These are phyloP conservation scores for Neotoma lepida DNA, from an alignment of 2,113 vertebrate species.

Conservation along the genomic window DNA sequence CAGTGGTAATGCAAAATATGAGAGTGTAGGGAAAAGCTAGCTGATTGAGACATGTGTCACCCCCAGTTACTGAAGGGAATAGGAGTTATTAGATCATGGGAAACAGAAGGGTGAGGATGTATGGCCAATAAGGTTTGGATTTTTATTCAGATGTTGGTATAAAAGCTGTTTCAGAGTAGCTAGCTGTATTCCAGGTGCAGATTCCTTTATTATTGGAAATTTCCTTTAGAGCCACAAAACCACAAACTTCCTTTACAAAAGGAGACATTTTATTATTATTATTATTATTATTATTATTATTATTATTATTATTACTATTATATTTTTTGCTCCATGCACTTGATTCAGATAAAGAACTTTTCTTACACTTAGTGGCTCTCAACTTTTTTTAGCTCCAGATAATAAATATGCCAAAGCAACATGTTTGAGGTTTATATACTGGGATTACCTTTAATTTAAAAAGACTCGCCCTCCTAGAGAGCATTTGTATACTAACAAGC, in stretches of 20 bases:
- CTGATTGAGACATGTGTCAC: neutral
- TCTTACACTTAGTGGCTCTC: neutral
- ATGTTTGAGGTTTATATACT: neutral
- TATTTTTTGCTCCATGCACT: neutral
- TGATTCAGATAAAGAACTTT: neutral
- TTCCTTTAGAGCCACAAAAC: neutral
- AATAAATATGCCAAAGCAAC: neutral
- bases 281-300: no score
- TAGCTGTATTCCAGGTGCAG: neutral
- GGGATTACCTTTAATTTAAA: neutral
- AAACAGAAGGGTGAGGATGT: neutral
- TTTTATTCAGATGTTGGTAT: neutral
- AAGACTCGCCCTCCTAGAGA: no score
- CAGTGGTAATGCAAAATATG: neutral
- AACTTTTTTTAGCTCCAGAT: neutral
- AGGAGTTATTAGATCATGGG: neutral
- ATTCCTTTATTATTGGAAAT: neutral
- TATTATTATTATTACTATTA: neutral
- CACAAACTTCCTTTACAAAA: neutral
- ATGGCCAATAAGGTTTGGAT: neutral
- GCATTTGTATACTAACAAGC: neutral
- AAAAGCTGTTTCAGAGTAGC: neutral
- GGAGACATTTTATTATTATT: no score
- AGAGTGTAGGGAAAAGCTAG: neutral
- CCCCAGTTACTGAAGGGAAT: neutral